These are phyloP conservation scores for Oreochromis aureus DNA, from an alignment of 2,113 vertebrate genomes.

Conservation along the genomic window DNA sequence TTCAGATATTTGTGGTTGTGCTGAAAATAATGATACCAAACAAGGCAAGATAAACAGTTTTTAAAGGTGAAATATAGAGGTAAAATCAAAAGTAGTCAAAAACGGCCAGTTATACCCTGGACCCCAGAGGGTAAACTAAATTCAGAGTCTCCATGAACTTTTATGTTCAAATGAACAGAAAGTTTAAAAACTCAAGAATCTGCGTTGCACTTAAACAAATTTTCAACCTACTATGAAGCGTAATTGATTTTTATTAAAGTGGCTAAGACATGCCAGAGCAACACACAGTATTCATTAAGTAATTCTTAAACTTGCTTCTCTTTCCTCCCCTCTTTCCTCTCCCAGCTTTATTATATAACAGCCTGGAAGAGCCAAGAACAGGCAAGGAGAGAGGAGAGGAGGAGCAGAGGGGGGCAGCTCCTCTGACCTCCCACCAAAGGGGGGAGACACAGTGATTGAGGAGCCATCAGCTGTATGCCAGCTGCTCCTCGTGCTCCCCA, in stretches of 20 bases:
- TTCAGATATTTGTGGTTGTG: too few relatives aligned
- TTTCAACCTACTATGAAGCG: background rate
- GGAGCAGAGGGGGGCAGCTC: conserved; percentile 2
- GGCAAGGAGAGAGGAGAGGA: conserved; percentile 3
- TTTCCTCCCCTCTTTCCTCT: background rate
- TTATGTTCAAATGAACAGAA: background rate
- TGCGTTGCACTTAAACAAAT: fast-evolving
- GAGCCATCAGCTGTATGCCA: conserved; percentile 57
- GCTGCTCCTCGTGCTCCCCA: conserved; percentile 38
- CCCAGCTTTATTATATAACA: conserved; percentile 47
- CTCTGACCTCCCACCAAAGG: conserved; percentile 60
- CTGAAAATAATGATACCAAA: too few relatives aligned
- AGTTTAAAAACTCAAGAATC: background rate
- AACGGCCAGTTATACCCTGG: too few relatives aligned
- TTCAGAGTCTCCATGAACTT: background rate
- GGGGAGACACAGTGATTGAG: conserved; percentile 62
- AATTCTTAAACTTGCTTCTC: background rate
- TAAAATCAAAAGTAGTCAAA: too few relatives aligned
- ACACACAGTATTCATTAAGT: background rate
- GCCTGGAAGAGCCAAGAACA: conserved; percentile 9
- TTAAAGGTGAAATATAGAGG: too few relatives aligned
- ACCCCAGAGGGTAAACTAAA: background rate
- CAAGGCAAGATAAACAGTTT: too few relatives aligned
- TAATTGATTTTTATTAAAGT: background rate
- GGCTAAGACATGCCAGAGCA: background rate